These are phyloP conservation scores for Carduelis carduelis DNA, from an alignment of 2,797 vertebrate genomes.

Conservation along the genomic window DNA sequence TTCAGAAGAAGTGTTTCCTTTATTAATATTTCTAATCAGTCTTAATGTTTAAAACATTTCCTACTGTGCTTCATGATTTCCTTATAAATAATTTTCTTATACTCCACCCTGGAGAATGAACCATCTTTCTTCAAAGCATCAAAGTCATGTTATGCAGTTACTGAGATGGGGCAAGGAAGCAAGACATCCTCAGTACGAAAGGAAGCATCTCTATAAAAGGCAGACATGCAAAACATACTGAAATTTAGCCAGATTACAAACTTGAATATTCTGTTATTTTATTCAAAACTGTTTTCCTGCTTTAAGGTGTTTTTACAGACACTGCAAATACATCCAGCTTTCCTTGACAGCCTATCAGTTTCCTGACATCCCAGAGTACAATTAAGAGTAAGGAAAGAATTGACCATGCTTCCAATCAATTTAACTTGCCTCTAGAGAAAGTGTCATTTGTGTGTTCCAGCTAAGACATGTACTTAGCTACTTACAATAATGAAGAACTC, in stretches of 20 bases:
- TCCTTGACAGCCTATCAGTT: neutral
- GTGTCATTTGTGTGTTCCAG: neutral
- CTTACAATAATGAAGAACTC: neutral
- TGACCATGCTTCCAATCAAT: neutral
- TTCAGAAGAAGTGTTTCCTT: neutral
- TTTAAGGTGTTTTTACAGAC: neutral
- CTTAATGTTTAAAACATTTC: neutral
- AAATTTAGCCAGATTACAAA: neutral
- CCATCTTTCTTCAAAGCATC: neutral
- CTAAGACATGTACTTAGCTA: neutral
- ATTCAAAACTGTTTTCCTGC: neutral
- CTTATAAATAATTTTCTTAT: neutral
- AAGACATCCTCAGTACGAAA: neutral
- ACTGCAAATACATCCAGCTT: neutral
- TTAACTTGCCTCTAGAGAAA: neutral
- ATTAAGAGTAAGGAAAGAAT: neutral
- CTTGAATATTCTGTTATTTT: neutral
- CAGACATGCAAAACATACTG: neutral
- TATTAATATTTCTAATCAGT: neutral
- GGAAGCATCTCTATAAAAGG: neutral
- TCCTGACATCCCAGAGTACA: neutral
- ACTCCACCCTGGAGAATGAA: neutral
- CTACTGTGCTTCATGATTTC: neutral
- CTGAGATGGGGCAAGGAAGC: neutral
- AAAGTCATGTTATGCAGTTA: neutral